Percentiles rank a stretch among this genome's conserved stretches.
Conservation (phyloP, 35 echinoderm and acorn worm species). For the Apostichopus japonicus region DNA sequence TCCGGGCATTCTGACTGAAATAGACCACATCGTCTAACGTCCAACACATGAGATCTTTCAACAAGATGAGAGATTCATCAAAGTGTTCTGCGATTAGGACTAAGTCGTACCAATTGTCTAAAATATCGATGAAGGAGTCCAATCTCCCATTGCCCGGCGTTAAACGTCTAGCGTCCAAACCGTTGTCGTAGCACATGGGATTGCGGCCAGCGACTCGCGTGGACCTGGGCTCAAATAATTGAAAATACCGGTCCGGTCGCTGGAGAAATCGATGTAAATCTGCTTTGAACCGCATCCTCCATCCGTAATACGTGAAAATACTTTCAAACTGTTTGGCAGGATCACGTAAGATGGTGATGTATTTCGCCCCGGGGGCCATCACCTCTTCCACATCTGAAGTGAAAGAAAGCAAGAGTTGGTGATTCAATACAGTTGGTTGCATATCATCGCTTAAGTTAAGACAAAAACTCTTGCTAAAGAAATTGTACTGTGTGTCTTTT, state of each 20-base stretch:
- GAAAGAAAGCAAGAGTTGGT: neutral
- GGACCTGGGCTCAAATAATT: constrained; percentile 2
- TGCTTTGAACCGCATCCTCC: constrained; percentile 29
- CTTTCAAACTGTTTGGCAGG: constrained; percentile 89
- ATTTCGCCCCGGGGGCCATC: constrained; percentile 68
- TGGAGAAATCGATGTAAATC: constrained; percentile 52
- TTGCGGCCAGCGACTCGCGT: constrained; percentile 66
- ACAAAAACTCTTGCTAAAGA: no score
- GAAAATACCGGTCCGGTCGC: constrained; percentile 56
- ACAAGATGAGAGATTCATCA: constrained; percentile 87
- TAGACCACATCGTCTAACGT: constrained; percentile 68
- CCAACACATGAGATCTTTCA: constrained; percentile 95
- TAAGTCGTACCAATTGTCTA: constrained; percentile 68
- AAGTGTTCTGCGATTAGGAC: constrained; percentile 95
- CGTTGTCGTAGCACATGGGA: constrained; percentile 91
- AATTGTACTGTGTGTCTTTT: no score
- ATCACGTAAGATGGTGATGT: constrained; percentile 82
- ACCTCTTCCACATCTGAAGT: constrained; percentile 63
- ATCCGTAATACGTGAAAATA: constrained; percentile 83
- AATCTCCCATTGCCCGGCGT: constrained; percentile 19
- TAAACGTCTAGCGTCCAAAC: constrained; percentile 69
- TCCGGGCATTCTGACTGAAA: constrained; percentile 77
- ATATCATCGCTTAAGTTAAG: no score
- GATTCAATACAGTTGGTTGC: neutral
- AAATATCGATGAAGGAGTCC: constrained; percentile 46